Evolutionary conservation across 2,113 vertebrate genomes (phyloP), one percentile per base, ranked within the genome.

Genomic region (Dissostichus mawsoni): DNA sequence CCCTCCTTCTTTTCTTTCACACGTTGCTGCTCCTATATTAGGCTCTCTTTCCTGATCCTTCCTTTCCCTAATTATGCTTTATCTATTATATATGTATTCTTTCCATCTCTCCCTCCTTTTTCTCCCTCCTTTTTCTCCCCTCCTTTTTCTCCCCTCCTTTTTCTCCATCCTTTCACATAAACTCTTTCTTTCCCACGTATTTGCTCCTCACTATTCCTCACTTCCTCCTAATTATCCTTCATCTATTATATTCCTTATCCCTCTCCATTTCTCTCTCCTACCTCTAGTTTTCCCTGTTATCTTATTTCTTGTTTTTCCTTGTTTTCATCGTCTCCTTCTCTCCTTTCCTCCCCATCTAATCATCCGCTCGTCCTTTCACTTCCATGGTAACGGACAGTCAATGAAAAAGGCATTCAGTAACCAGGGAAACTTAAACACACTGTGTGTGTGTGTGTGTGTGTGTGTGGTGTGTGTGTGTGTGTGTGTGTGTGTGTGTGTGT

Each of bases 391-490:
- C 92, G 52, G 80, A 85, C 77, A 85, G 84, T 90, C 87, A 85
- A 89, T 89, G 89, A 88, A 88, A 91, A 88, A 89, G 84, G 80
- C 87, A 92, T 90, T 84, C 80, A 55, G 90, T 90, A 80, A 79
- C 88, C 90, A 84, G 16, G n/a, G 86, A 76, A 84, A 90, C 82
- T 64, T 79, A 66, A n/a, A n/a, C n/a, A n/a, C n/a, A 76, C 82
- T 82, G 85, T 61, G 69, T 62, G 17, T 57, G 61, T 58, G 29
- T 73, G 50, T 25, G 58, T 1, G n/a, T n/a, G n/a, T n/a, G n/a
- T n/a, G n/a, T n/a, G n/a, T n/a, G n/a, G 57, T 11, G 72, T n/a
- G 53, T 47, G 67, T 71, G 18, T 57, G 69, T 66, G 69, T 64
- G 69, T 73, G 36, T 45, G 36, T 62, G 68, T 64, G 52, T 84